Evolutionary conservation across 2,113 vertebrate species (phyloP).

Genomic region (Leucopsar rothschildi): DNA sequence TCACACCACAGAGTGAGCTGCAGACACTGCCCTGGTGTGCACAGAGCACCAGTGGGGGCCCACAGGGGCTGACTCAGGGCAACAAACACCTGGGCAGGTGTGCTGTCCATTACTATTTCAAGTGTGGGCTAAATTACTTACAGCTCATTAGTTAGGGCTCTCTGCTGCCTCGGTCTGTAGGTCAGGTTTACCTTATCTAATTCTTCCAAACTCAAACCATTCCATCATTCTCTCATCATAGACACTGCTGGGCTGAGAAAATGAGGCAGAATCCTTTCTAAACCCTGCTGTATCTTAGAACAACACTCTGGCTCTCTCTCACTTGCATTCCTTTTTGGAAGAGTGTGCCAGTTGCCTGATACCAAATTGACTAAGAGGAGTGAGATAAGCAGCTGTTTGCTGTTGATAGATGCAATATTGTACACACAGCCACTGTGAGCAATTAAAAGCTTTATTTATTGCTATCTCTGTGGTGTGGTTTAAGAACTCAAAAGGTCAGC

Average conservation of each 20-base stretch:
- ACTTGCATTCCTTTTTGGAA: neutral
- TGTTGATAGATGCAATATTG: neutral
- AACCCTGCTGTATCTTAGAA: neutral
- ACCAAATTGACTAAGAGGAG: neutral
- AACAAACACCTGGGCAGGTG: neutral
- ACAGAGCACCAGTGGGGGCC: neutral
- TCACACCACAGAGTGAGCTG: neutral
- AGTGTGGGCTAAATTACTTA: neutral
- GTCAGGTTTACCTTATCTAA: neutral
- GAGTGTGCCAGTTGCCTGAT: neutral
- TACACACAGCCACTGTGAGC: neutral
- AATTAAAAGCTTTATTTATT: conserved; percentile 20
- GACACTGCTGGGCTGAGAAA: neutral
- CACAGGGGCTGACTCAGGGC: neutral
- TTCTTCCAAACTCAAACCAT: neutral
- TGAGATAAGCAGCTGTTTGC: conserved; percentile 7
- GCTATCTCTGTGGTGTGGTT: neutral
- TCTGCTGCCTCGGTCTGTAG: neutral
- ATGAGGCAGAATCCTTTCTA: neutral
- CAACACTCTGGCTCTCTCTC: neutral
- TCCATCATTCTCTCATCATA: neutral
- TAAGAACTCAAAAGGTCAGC: conserved; percentile 6
- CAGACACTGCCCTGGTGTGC: neutral
- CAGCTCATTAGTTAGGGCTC: neutral
- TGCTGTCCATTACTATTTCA: neutral